Base-by-base conservation (phyloP, 2,113 vertebrate species). In the Pavo muticus region DNA sequence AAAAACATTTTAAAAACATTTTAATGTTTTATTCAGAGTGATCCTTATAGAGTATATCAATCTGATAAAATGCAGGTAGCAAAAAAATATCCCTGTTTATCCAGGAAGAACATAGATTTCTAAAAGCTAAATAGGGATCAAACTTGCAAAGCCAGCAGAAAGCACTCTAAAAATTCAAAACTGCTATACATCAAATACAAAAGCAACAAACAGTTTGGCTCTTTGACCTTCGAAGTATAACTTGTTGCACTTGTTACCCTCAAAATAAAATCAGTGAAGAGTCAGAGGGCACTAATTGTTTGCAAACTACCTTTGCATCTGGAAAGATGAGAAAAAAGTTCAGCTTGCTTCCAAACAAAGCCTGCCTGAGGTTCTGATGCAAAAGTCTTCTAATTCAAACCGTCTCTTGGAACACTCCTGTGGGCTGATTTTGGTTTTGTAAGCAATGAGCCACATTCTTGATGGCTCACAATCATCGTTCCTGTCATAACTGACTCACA, bases 91-190 rank as follows among this genome's bases (percentile, higher is more conserved):
- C 9, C 27, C 29, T 64, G 14, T 65, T 78, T 82, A 75, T n/a
- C 48, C 48, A 40, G 40, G 14, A 61, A 56, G 15, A 80, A 42
- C 6, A 76, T n/a, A 6, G 3, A 61, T 54, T 67, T 85, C 27
- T 69, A 69, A 54, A 6, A 79, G 59, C 3, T 11, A 83, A 85
- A 76, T 44, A 27, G 70, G 84, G 82, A 61, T 14, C 1, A 37
- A 57, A 48, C 2, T 61, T 73, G 13, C 1, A 14, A 15, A 52
- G 65, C 30, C 6, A 14, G 8, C 13, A 67, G 37, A 81, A 84
- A 45, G 0, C 2, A 25, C 9, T 29, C n/a, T 84, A 60, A 45
- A 75, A 59, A 30, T 0, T 2, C 0, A 18, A 54, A 84, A 82
- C 50, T 23, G 29, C 32, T 82, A 63, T 50, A 35, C 29, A 42